Base-by-base conservation (phyloP, 2,113 vertebrate species). In the Agelaius tricolor region DNA sequence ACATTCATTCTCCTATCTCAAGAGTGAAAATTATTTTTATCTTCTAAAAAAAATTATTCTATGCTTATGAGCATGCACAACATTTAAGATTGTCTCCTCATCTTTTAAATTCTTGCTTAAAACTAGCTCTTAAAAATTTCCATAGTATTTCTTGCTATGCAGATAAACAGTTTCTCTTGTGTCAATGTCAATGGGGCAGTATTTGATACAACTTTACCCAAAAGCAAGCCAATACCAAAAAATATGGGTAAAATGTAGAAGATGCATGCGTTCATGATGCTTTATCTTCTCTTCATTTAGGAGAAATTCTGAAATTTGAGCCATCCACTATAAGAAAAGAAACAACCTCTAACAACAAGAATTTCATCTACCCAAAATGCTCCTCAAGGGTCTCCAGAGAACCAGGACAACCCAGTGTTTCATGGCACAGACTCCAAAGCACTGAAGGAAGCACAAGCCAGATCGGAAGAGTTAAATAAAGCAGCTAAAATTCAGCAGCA, bases 401-500 rank as follows among this genome's bases (percentile, higher is more conserved):
- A 28, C 4, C 3, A 75, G 30, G 65, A 74, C 81, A 79, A 58
- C 7, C 10, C 9, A 73, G 37, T 0, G 1, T 13, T 15, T 31
- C 27, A 39, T 3, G 30, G 65, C 47, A 63, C 51, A 71, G 68
- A n/a, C 44, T 61, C 69, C 35, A 79, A 67, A 58, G 21, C 55
- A 82, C 67, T 52, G 66, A 95, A 82, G 46, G 43, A 89, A 62
- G 62, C 1, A 4, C 80, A 78, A 47, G 61, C 33, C 51, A 77
- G 75, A 30, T 35, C 0, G 7, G 58, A 95, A 94, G 94, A 93
- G 78, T 86, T 80, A 93, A 95, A 94, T 35, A 92, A 73, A 81
- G 55, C 85, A 88, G 93, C 88, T 91, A 84, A 90, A 97, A 97
- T 96, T 95, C 87, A 55, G 28, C 52, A 73, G 88, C 93, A 80